These are phyloP conservation scores for Pediacus dermestoides DNA, from an alignment of 2,888 invertebrate species.

Conservation along the genomic window DNA sequence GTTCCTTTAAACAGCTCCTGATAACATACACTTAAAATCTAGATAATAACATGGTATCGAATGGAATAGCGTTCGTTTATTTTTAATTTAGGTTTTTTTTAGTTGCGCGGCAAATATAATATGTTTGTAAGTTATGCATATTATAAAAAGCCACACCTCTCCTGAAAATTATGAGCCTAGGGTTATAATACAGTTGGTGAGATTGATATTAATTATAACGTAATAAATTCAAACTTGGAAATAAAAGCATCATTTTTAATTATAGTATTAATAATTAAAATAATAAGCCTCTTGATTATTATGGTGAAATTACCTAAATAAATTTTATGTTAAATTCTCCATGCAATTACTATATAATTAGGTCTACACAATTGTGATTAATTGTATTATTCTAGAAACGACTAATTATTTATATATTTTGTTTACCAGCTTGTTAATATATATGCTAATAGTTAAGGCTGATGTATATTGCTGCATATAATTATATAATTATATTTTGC, in stretches of 20 bases:
- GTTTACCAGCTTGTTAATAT: slow-evolving; percentile 25
- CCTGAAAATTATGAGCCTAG: slow-evolving; percentile 35
- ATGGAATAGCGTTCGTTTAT: background rate
- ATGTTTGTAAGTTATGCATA: slow-evolving; percentile 33
- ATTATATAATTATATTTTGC: slow-evolving; percentile 21
- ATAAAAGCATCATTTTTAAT: slow-evolving; percentile 39
- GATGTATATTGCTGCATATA: slow-evolving; percentile 18
- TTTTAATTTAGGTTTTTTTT: slow-evolving; percentile 17
- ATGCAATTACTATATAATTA: slow-evolving; percentile 38
- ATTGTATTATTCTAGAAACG: slow-evolving; percentile 23
- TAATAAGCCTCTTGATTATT: slow-evolving; percentile 37
- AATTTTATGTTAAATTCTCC: slow-evolving; percentile 38
- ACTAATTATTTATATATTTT: slow-evolving; percentile 13
- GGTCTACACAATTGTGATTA: slow-evolving; percentile 32
- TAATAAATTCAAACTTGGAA: slow-evolving; percentile 36
- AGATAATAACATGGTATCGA: background rate
- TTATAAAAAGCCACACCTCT: slow-evolving; percentile 35
- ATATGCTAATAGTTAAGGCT: slow-evolving; percentile 21
- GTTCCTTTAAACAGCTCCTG: no score
- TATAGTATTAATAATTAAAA: slow-evolving; percentile 41
- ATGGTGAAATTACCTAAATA: slow-evolving; percentile 40
- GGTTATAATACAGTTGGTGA: slow-evolving; percentile 28
- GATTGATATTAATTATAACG: slow-evolving; percentile 43
- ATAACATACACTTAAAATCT: background rate
- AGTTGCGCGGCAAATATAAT: slow-evolving; percentile 28